phyloP scores from a whole-genome alignment of 2,888 invertebrate genomes.

The Drosophila lacicola region DNA sequence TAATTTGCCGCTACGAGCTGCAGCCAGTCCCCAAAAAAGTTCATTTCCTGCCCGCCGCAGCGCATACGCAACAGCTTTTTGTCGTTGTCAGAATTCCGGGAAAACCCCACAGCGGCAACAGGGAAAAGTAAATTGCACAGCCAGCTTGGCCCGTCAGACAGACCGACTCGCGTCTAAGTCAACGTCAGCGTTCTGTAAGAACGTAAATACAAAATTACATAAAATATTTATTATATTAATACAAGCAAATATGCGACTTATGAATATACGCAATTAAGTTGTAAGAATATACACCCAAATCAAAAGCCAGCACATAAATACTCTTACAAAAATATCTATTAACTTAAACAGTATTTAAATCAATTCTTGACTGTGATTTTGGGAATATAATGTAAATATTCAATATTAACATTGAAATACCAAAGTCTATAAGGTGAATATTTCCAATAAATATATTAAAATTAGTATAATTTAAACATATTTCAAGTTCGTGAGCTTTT shows the following conservation, averaged over 20 bases:
- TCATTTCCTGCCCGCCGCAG: constrained; percentile 43
- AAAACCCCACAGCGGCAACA: constrained; percentile 54
- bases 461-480: too few relatives aligned
- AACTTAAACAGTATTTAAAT: too few relatives aligned
- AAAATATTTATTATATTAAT: background rate
- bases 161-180: constrained; percentile 11
- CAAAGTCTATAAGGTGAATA: too few relatives aligned
- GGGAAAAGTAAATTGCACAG: constrained; percentile 22
- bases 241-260: background rate
- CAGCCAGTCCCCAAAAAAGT: constrained; percentile 12
- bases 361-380: too few relatives aligned
- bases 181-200: constrained; percentile 40
- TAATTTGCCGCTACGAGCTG: constrained; percentile 60
- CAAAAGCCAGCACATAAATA: background rate
- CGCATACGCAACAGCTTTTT: constrained; percentile 39
- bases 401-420: too few relatives aligned
- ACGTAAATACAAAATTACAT: constrained; percentile 10
- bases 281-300: too few relatives aligned
- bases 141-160: constrained; percentile 9
- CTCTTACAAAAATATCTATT: background rate
- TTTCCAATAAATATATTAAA: too few relatives aligned
- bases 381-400: too few relatives aligned
- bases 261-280: background rate
- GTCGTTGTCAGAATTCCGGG: constrained; percentile 68
- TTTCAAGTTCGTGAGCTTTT: too few relatives aligned